Evolutionary conservation across 1,140 invertebrate species (phyloP), one percentile per base, ranked within the genome.

Genomic region (Andricus grossulariae): DNA sequence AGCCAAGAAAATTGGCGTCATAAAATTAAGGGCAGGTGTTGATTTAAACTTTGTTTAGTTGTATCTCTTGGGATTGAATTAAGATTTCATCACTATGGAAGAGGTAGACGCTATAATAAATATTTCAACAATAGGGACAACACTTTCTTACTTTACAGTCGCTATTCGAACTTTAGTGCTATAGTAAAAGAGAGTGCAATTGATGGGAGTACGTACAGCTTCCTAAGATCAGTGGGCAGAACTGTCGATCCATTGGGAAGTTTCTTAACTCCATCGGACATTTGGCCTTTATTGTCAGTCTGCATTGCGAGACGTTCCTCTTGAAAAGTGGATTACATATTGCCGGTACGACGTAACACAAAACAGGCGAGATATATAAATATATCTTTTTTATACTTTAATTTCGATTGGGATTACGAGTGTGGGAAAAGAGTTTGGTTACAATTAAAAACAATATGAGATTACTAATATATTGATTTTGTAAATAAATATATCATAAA

Each of bases 191-290:
- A 39, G 25, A 39, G 39, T 39, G 39, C 49, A 45, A 70, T 72
- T 45, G 39, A 45, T 10, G 39, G 39, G 39, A 52, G 54, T 91
- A 96, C 97, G 95, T 93, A 99, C 98, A 99, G 87, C 98, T 98
- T 79, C 97, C 98, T 55, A 99, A 93, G 82, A 97, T 95, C 12
- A 99, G 93, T 15, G 98, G 97, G 89, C 98, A 99, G 0, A 95
- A 96, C 88, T 97, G 98, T 25, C 95, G 93, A 92, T 99, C 98
- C 97, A 99, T 98, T 5, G 99, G 99, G 92, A 99, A 99, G 87
- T 97, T 97, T 83, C 96, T 94, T 50, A 99, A 92, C 86, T 98
- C 96, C 98, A 99, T 99, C 7, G 97, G 97, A 92, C 98, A 99
- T 80, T 96, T 97, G 2, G 98, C 98, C 91, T 98, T 98, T 76